Evolutionary conservation across 1,140 invertebrate genomes (phyloP), one percentile per base, ranked within the genome.

Genomic region (Akabosia matsudoensis): DNA sequence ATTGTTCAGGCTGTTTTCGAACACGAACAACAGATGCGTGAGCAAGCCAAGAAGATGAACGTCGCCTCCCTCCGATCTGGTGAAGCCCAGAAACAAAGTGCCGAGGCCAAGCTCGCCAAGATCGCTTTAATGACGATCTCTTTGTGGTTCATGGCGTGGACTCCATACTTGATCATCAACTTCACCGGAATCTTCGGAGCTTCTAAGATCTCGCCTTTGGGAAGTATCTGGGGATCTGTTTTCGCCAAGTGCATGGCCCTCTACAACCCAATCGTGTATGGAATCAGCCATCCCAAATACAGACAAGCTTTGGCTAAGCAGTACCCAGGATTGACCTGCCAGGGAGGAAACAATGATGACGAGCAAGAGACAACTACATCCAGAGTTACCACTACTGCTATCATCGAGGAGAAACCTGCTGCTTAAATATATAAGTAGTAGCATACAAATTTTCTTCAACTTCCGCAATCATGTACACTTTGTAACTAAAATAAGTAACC

Each of bases 11-110:
- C 92, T 70, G 92, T 94, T 24, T 87, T 90, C 28, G 89, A 90
- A 74, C 93, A 95, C 82, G 92, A 94, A 83, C 91, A 91, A 84
- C 87, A 88, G 51, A 93, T 95, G 91, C 85, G 90, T 73, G 91
- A 93, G 83, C 92, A 93, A 85, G 92, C 92, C 1, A 93, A 92
- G 84, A 93, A 93, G 84, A 93, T 93, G 92, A 93, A 93, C 82
- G 92, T 93, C 13, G 89, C 91, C 70, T 92, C 91, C 0, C 85
- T 93, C 71, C 84, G 92, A 82, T 90, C 91, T 14, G 87, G 88
- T 30, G 91, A 92, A 80, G 87, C 88, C 79, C 86, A 88, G 28
- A 87, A 88, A 75, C 88, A 89, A 70, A 91, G 90, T 80, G 89
- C 91, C 18, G 91, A 92, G 86, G 89, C 88, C 80, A 92, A 92